Evolutionary conservation across 2,888 invertebrate genomes (phyloP).

Genomic region (Ptychoptera contaminata): DNA sequence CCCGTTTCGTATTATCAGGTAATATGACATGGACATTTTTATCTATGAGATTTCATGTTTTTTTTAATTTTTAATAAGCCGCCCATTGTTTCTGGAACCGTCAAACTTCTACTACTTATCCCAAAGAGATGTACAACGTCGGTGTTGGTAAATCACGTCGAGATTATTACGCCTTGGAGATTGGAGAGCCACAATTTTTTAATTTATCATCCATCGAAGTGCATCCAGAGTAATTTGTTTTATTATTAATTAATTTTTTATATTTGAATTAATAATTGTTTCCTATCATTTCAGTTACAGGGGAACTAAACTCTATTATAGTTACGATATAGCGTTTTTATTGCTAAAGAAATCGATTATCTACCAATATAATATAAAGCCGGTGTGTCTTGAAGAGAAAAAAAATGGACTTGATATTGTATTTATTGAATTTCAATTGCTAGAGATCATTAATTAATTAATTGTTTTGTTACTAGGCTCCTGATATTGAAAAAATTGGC

Average conservation of each 20-base stretch:
- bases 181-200: slow-evolving; percentile 7
- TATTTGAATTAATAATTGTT: not conserved
- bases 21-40: not conserved
- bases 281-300: not conserved
- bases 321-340: too few species aligned
- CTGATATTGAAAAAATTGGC: not conserved
- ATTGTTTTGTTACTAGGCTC: too few species aligned
- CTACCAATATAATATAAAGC: too few species aligned
- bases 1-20: slow-evolving; percentile 6
- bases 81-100: slow-evolving; percentile 11
- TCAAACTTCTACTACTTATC: not conserved
- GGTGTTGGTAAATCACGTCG: slow-evolving; percentile 8
- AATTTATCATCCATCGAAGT: slow-evolving; percentile 10
- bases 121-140: slow-evolving; percentile 4
- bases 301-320: too few species aligned
- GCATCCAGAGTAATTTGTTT: not conserved
- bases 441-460: too few species aligned
- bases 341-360: too few species aligned
- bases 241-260: not conserved
- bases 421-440: too few species aligned
- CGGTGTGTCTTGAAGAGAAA: too few species aligned
- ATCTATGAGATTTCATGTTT: not conserved
- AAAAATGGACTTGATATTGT: too few species aligned
- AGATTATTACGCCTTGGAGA: slow-evolving; percentile 8
- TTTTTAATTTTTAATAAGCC: slow-evolving; percentile 3